Conservation (phyloP, 2,797 vertebrate species). For the Oryzias sinensis region DNA sequence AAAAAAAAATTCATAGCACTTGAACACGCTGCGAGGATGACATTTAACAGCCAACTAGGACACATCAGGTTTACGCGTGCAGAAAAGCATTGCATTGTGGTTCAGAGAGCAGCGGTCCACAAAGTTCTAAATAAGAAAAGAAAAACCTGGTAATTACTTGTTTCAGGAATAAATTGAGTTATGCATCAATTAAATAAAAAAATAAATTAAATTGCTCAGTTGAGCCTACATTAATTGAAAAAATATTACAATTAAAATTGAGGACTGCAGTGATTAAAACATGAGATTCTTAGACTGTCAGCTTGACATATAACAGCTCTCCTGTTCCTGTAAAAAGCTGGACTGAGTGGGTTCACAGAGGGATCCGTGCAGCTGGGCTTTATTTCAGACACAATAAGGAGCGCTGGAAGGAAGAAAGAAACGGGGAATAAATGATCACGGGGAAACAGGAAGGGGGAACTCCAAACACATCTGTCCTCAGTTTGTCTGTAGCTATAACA, state of each 20-base stretch:
- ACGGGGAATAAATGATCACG: slow-evolving; percentile 27
- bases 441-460: slow-evolving; percentile 23
- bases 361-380: slow-evolving; percentile 77
- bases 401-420: slow-evolving; percentile 46
- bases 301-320: slow-evolving; percentile 8
- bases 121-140: background rate
- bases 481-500: slow-evolving; percentile 74
- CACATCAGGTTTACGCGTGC: background rate
- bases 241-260: too few relatives aligned
- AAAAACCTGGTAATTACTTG: background rate
- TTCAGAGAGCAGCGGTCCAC: background rate
- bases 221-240: too few relatives aligned
- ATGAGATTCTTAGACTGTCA: background rate
- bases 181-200: too few relatives aligned
- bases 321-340: slow-evolving; percentile 70
- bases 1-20: background rate
- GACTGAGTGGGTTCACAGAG: slow-evolving; percentile 67
- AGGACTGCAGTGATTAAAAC: too few relatives aligned
- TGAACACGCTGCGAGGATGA: background rate
- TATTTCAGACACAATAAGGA: slow-evolving; percentile 78
- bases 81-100: background rate
- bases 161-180: too few relatives aligned
- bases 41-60: background rate
- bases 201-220: too few relatives aligned
- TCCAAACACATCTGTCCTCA: slow-evolving; percentile 77